A percentile compares a stretch with the other conserved stretches of the same genome.
These are phyloP conservation scores for Hemicordylus capensis DNA, from an alignment of 2,113 vertebrate species.

Conservation along the genomic window DNA sequence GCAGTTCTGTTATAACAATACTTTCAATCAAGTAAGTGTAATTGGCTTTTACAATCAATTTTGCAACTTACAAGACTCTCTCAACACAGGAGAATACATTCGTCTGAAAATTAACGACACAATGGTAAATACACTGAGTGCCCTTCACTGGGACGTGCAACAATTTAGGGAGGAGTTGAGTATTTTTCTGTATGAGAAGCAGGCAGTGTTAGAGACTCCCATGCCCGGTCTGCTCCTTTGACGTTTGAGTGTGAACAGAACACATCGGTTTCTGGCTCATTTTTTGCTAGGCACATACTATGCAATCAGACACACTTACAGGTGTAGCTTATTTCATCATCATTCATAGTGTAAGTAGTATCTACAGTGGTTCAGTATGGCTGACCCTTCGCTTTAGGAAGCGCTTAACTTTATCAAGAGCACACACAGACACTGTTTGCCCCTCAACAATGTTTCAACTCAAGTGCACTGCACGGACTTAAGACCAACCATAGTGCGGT, in stretches of 20 bases:
- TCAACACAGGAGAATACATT: conserved; percentile 66
- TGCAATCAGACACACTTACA: conserved; percentile 11
- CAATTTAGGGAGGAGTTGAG: conserved; percentile 30
- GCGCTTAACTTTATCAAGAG: neutral
- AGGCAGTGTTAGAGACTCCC: neutral
- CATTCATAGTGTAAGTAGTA: conserved; percentile 3
- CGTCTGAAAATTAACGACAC: conserved; percentile 67
- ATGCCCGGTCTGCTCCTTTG: neutral
- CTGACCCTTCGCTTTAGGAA: neutral
- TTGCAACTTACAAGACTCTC: conserved; percentile 51
- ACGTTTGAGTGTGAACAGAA: neutral
- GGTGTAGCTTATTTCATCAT: conserved; percentile 31
- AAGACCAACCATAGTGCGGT: neutral
- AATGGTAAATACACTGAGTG: conserved; percentile 41
- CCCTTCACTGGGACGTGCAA: conserved; percentile 11
- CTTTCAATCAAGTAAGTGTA: conserved; percentile 62
- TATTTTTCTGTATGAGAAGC: neutral
- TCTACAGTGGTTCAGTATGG: neutral
- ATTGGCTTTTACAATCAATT: conserved; percentile 65
- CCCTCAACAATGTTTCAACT: neutral
- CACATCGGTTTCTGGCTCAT: neutral
- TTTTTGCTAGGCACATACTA: neutral
- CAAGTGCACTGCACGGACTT: too few relatives aligned
- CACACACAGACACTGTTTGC: neutral
- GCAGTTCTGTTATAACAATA: conserved; percentile 66